These are phyloP conservation scores for Zosterops borbonicus DNA, from an alignment of 2,113 vertebrate species.

Conservation along the genomic window DNA sequence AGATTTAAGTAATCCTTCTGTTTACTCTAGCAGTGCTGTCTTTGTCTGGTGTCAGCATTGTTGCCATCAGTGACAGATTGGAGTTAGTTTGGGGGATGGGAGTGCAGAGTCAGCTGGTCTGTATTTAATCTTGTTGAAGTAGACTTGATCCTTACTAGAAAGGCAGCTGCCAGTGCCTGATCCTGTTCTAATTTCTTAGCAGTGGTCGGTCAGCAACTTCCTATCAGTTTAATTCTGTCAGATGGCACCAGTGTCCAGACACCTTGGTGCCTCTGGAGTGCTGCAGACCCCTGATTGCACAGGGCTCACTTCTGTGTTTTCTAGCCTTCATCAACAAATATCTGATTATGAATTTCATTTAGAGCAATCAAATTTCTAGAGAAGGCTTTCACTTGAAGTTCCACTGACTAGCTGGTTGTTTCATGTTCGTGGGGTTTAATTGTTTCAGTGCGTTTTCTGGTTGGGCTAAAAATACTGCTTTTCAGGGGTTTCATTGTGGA, in stretches of 20 bases:
- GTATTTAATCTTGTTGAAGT: slow-evolving; percentile 43
- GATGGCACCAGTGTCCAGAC: background rate
- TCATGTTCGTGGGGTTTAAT: background rate
- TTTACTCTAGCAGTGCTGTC: slow-evolving; percentile 20
- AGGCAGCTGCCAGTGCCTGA: slow-evolving; percentile 41
- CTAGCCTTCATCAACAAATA: background rate
- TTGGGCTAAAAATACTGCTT: background rate
- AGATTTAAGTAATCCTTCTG: slow-evolving; percentile 59
- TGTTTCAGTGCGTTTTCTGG: background rate
- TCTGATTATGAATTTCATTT: background rate
- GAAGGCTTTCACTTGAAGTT: background rate
- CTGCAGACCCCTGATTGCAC: rapidly evolving
- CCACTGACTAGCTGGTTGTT: background rate
- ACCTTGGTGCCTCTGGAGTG: background rate
- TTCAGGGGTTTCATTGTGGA: background rate
- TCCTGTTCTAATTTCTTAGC: slow-evolving; percentile 20
- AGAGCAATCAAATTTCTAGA: background rate
- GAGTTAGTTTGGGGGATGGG: slow-evolving; percentile 42
- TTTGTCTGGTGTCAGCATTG: slow-evolving; percentile 56
- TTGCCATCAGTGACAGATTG: slow-evolving; percentile 52
- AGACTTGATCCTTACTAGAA: slow-evolving; percentile 39
- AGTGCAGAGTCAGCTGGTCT: slow-evolving; percentile 48
- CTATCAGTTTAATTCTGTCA: background rate
- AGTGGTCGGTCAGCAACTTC: background rate
- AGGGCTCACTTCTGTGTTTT: background rate